A percentile compares a stretch with the other conserved stretches of the same genome.
Conservation (phyloP, 2,888 invertebrate genomes). For the Hybos culiciformis region DNA sequence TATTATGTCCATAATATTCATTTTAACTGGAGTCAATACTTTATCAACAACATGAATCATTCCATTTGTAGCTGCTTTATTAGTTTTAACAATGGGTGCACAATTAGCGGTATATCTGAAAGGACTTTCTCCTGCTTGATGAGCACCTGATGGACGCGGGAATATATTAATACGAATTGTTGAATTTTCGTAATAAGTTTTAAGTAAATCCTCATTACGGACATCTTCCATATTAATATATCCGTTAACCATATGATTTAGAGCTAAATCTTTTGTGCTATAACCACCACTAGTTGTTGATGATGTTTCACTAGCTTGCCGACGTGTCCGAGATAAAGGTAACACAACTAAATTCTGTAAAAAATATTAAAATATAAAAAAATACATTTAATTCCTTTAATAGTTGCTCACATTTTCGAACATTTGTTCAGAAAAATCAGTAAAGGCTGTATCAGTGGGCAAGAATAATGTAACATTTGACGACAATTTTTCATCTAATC, state of each 20-base stretch:
- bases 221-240: constrained; percentile 43
- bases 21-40: constrained; percentile 43
- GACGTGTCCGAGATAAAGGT: constrained; percentile 17
- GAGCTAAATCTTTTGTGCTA: constrained; percentile 38
- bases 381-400: neutral
- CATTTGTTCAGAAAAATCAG: constrained; percentile 40
- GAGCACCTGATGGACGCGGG: constrained; percentile 20
- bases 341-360: constrained; percentile 38
- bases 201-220: constrained; percentile 41
- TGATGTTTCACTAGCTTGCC: constrained; percentile 15
- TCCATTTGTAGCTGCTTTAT: constrained; percentile 50
- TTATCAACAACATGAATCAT: constrained; percentile 49
- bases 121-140: constrained; percentile 24
- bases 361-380: constrained; percentile 14
- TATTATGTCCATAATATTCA: constrained; percentile 44
- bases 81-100: constrained; percentile 43
- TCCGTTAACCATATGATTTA: constrained; percentile 45
- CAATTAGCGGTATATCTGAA: constrained; percentile 50
- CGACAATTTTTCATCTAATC: constrained; percentile 37
- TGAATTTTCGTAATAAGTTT: constrained; percentile 26
- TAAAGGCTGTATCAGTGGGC: constrained; percentile 47
- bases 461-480: constrained; percentile 48
- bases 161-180: constrained; percentile 31
- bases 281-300: constrained; percentile 25
- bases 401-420: constrained; percentile 38